A percentile compares a stretch with the other conserved stretches of the same genome.
Evolutionary conservation across 64 coral and sea anemone genomes (phyloP).

Genomic region (Actinia equina): DNA sequence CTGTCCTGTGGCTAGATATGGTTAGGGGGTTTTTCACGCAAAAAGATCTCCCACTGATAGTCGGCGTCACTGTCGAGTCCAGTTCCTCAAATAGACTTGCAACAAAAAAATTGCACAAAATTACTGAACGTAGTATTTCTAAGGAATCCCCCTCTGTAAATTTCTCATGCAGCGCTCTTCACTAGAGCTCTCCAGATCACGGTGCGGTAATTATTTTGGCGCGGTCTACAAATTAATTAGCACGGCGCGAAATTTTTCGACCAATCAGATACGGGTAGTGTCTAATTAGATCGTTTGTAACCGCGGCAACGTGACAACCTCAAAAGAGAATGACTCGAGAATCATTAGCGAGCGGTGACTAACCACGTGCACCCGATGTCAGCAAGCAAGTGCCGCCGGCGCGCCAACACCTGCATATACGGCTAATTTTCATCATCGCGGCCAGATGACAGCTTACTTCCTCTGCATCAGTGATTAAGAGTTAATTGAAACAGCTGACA

Average conservation of each 20-base stretch:
- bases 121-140: conserved; percentile 9
- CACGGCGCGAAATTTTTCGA: conserved; percentile 19
- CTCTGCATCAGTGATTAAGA: conserved; percentile 94
- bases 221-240: conserved; percentile 59
- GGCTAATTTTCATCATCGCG: conserved; percentile 93
- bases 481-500: conserved; percentile 99
- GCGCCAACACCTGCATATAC: conserved; percentile 81
- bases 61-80: background rate
- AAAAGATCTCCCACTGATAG: conserved; percentile 26
- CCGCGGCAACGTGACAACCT: conserved; percentile 39
- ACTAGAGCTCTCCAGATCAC: conserved; percentile 42
- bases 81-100: conserved; percentile 24
- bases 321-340: conserved; percentile 59
- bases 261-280: conserved; percentile 35
- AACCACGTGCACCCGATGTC: conserved; percentile 75
- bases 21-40: conserved; percentile 21
- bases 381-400: conserved; percentile 35
- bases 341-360: conserved; percentile 66
- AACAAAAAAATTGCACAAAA: conserved; percentile 1
- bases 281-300: conserved; percentile 53
- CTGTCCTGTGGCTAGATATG: conserved; percentile 22
- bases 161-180: conserved; percentile 2
- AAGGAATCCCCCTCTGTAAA: conserved; percentile 14
- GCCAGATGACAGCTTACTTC: conserved; percentile 97
- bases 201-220: conserved; percentile 57